Evolutionary conservation across 1,140 invertebrate genomes (phyloP).

Genomic region (Musca domestica): DNA sequence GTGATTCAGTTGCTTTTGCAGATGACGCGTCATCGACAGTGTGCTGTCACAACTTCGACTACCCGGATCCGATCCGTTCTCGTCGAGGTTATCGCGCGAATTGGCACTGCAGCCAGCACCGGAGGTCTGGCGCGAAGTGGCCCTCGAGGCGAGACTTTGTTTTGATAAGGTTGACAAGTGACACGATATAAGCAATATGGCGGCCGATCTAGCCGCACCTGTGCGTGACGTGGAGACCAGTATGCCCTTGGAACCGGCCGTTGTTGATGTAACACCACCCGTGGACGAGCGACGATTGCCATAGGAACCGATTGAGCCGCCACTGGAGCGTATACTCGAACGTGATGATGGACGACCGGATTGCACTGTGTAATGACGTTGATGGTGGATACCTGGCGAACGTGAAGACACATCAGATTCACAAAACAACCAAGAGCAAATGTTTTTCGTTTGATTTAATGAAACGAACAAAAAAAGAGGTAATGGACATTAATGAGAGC

Average conservation of each 20-base stretch:
- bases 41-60: conserved; percentile 52
- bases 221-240: conserved; percentile 72
- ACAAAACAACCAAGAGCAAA: not conserved
- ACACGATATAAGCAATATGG: conserved; percentile 88
- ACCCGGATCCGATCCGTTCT: conserved; percentile 30
- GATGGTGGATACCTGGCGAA: conserved; percentile 59
- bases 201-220: conserved; percentile 83
- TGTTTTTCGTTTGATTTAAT: not conserved
- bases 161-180: conserved; percentile 63
- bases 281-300: conserved; percentile 62
- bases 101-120: conserved; percentile 51
- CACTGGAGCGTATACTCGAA: conserved; percentile 65
- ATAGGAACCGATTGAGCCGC: conserved; percentile 63
- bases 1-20: conserved; percentile 54
- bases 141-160: conserved; percentile 45
- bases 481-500: not conserved
- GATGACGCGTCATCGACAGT: conserved; percentile 50
- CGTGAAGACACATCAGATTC: conserved; percentile 29
- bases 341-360: conserved; percentile 65
- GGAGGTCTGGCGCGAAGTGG: conserved; percentile 49
- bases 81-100: conserved; percentile 49
- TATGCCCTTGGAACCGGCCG: conserved; percentile 56
- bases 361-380: conserved; percentile 56
- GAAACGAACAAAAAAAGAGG: not conserved
- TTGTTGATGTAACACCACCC: conserved; percentile 43